Evolutionary conservation across 2,113 vertebrate genomes (phyloP).

Genomic region (Melanocharis versteri): DNA sequence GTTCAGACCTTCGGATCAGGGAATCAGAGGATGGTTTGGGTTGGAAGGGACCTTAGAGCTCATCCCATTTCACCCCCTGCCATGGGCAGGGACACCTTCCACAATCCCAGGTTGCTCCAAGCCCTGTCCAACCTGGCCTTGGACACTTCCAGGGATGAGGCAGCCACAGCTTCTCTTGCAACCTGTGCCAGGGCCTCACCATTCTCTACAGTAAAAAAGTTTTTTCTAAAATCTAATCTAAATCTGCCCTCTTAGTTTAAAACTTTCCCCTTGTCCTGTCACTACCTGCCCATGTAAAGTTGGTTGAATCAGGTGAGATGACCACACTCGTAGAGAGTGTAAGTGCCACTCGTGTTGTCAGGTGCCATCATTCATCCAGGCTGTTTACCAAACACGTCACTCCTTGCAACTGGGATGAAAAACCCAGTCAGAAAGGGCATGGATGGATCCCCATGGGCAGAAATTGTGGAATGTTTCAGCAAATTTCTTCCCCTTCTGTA

Average conservation of each 20-base stretch:
- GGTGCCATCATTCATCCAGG: no score
- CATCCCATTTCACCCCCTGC: not conserved
- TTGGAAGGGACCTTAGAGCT: not conserved
- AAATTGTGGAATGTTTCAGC: not conserved
- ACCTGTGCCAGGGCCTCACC: not conserved
- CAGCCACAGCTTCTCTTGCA: not conserved
- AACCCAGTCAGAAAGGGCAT: not conserved
- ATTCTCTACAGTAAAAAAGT: not conserved
- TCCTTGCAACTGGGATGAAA: not conserved
- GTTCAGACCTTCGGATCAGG: not conserved
- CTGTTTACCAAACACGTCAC: not conserved
- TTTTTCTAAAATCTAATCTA: not conserved
- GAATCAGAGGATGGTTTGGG: not conserved
- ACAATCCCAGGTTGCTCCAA: not conserved
- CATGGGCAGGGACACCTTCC: not conserved
- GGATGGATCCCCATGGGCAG: not conserved
- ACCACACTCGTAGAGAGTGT: fast-evolving
- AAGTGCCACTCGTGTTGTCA: not conserved
- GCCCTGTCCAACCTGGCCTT: fast-evolving
- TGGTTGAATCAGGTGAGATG: not conserved
- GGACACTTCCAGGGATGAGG: not conserved
- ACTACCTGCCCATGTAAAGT: fast-evolving
- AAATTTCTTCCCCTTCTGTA: not conserved
- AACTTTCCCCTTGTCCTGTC: not conserved
- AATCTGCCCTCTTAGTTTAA: not conserved